Percentiles rank a stretch among this genome's conserved stretches.
Conservation (phyloP, 2,888 invertebrate genomes). For the Cephalotes varians region DNA sequence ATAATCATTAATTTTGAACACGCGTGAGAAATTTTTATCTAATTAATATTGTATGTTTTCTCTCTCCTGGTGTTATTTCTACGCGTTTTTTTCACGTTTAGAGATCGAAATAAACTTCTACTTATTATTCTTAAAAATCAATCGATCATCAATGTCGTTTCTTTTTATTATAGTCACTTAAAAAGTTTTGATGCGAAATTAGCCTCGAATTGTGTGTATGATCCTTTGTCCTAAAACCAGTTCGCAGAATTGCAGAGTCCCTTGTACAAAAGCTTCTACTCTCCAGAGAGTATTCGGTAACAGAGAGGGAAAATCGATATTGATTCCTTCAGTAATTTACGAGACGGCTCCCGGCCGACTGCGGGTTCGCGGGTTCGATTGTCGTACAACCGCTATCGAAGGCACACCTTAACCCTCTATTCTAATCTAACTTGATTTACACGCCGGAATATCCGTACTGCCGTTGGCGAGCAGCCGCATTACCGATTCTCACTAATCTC, state of each 20-base stretch:
- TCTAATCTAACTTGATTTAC: conserved; percentile 50
- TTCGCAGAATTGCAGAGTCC: conserved; percentile 6
- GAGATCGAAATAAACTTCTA: not conserved
- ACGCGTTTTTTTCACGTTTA: not conserved
- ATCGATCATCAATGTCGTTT: not conserved
- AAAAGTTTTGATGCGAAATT: not conserved
- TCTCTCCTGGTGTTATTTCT: not conserved
- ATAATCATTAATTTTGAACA: not conserved
- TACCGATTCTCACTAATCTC: conserved; percentile 23
- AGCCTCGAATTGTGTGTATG: not conserved
- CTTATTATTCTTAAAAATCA: not conserved
- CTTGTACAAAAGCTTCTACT: conserved; percentile 20
- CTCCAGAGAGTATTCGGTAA: not conserved
- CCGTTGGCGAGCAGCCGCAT: conserved; percentile 19
- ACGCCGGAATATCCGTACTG: conserved; percentile 37
- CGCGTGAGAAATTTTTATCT: not conserved
- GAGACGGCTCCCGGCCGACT: conserved; percentile 28
- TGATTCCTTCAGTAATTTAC: conserved; percentile 50
- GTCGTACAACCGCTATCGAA: conserved; percentile 46
- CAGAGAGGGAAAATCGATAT: conserved; percentile 23
- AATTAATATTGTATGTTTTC: not conserved
- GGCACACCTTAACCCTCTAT: conserved; percentile 45
- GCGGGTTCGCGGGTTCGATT: conserved; percentile 41
- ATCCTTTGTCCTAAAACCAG: conserved; percentile 21
- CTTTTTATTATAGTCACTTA: not conserved